Base-by-base conservation (phyloP, 1,140 invertebrate genomes). In the Caenorhabditis latens region DNA sequence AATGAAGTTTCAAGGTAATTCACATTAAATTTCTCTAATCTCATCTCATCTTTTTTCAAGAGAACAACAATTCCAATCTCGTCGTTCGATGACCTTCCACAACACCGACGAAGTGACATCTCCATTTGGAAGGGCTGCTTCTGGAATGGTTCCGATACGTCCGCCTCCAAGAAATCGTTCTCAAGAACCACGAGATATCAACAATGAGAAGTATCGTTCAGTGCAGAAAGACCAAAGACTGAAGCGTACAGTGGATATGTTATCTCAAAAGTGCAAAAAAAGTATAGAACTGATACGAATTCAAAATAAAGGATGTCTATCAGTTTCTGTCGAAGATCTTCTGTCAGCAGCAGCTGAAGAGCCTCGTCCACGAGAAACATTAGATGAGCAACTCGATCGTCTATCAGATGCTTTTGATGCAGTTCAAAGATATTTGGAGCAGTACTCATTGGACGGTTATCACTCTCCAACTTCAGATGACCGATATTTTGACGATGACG, bases 191-290 rank as follows among this genome's bases (percentile, higher is more conserved):
- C 84, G 86, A 82, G 48, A 71, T n/a, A 63, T 63, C 75, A 32
- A 82, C 67, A 40, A 71, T 53, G 57, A 83, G 58, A 83, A 86
- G 42, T 86, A 71, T 55, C 75, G 65, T 9, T 9, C 21, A 8
- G 46, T 42, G 5, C 40, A 61, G 55, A 65, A 48, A 65, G 61
- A 71, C 53, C 57, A 86, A 43, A 8, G 86, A 83, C 40, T 89
- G 40, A 84, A 83, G n/a, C 67, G 83, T 63, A 83, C 86, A n/a
- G 88, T 89, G 6, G 88, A 89, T 86, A 61, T 85, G 53, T 57
- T 89, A n/a, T 88, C 88, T 50, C 83, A 85, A 40, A 89, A 89
- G 53, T 89, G 88, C 84, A 89, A 89, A 43, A 89, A 89, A 79
- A 88, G 86, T 50, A 89, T 89, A 16, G 86, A 89, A 50, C 86